Evolutionary conservation across 2,797 vertebrate genomes (phyloP), one percentile per base, ranked within the genome.

Genomic region (Pseudomugil gertrudae): DNA sequence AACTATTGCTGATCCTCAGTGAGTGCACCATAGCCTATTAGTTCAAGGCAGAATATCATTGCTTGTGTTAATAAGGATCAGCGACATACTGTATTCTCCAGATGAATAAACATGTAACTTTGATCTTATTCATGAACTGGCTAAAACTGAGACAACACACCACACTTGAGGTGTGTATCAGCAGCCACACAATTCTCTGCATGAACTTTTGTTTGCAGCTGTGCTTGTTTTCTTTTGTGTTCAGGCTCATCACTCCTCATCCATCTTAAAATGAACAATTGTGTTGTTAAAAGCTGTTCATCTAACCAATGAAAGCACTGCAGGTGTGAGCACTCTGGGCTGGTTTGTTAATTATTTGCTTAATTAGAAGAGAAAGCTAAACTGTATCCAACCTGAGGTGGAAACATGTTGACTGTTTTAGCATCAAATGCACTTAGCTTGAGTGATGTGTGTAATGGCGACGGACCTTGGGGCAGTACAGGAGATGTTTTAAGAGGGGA

Each of bases 51-150:
- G 58, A 47, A 72, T 29, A 63, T 59, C 35, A 69, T 57, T 66
- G 67, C 76, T 72, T 78, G 69, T 77, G 53, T 60, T 74, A 82
- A 83, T 78, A 72, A 72, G 67, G 55, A 80, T 86, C 75, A 76
- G 48, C 47, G 60, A 47, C 70, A 63, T 86, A n/a, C 81, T 73
- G 60, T 79, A 66, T 48, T 75, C 57, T 73, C 73, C 63, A 69
- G 70, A 72, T 72, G 57, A 81, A 79, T 62, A 80, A 81, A 83
- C 69, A 76, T 83, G 54, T 51, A 59, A 71, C 69, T 85, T 79
- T 74, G 80, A 74, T 79, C 62, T 72, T 62, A 33, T 38, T 68
- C 24, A 51, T 32, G 75, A 51, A 57, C 40, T 51, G 33, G 24
- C 26, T 73, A 55, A 80, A 83, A 75, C 50, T 53, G 14, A 48